phyloP scores from a whole-genome alignment of 2,113 vertebrate species.

The Hystrix cristata region DNA sequence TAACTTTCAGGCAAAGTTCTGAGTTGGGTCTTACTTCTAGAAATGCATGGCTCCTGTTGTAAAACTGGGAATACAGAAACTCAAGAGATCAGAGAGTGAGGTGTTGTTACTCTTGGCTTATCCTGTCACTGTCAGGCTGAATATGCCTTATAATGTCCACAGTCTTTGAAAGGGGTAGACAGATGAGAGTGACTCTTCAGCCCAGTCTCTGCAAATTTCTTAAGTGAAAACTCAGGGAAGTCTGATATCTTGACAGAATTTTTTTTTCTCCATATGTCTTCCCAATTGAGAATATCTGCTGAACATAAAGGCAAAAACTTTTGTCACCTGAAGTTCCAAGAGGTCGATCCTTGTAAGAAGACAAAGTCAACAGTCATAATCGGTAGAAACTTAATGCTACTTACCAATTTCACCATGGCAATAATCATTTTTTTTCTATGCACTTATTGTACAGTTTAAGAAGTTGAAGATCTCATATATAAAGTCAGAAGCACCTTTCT shows the following conservation, averaged over 20 bases:
- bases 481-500: not conserved
- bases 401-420: not conserved
- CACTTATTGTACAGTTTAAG: not conserved
- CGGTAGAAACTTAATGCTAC: not conserved
- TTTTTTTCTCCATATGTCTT: not conserved
- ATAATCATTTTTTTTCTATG: not conserved
- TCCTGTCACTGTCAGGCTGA: not conserved
- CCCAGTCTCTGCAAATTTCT: not conserved
- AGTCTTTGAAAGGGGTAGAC: not conserved
- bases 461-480: not conserved
- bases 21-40: not conserved
- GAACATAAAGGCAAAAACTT: not conserved
- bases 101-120: not conserved
- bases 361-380: not conserved
- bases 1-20: not conserved
- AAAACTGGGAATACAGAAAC: not conserved
- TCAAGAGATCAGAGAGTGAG: not conserved
- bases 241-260: not conserved
- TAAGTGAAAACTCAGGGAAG: not conserved
- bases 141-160: not conserved
- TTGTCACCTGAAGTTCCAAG: not conserved
- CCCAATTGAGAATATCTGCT: slow-evolving; percentile 1
- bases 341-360: not conserved
- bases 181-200: not conserved
- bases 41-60: not conserved